phyloP scores from a whole-genome alignment of 2,113 vertebrate genomes.

The Sciurus niger region DNA sequence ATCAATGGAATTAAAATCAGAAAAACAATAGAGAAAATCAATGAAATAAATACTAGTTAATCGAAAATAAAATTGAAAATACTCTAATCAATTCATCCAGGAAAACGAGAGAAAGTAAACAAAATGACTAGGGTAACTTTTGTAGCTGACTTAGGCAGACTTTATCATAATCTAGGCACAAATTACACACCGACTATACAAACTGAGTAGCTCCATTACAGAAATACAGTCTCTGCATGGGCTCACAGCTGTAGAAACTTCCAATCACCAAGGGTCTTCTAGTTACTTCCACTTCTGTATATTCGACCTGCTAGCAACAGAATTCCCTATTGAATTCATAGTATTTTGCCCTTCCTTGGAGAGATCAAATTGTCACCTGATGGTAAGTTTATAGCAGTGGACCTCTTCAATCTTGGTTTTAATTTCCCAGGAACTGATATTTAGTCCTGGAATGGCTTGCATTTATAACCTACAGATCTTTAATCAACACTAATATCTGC shows the following conservation, averaged over 20 bases:
- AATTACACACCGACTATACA: too few relatives aligned
- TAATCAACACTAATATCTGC: neutral
- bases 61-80: neutral
- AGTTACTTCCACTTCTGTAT: neutral
- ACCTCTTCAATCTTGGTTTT: neutral
- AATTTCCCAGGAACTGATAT: neutral
- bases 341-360: neutral
- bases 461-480: neutral
- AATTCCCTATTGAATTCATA: neutral
- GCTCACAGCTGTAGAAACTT: fast-evolving
- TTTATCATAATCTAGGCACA: neutral
- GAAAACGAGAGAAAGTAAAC: neutral
- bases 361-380: neutral
- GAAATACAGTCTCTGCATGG: neutral
- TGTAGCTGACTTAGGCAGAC: neutral
- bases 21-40: neutral
- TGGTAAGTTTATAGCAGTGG: neutral
- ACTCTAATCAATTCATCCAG: neutral
- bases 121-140: neutral
- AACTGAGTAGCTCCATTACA: neutral
- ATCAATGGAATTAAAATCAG: neutral
- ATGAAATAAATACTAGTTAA: neutral
- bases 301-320: neutral
- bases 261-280: too few relatives aligned
- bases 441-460: neutral